Conservation (phyloP, 2,797 vertebrate species). For the Gambelia wislizenii region DNA sequence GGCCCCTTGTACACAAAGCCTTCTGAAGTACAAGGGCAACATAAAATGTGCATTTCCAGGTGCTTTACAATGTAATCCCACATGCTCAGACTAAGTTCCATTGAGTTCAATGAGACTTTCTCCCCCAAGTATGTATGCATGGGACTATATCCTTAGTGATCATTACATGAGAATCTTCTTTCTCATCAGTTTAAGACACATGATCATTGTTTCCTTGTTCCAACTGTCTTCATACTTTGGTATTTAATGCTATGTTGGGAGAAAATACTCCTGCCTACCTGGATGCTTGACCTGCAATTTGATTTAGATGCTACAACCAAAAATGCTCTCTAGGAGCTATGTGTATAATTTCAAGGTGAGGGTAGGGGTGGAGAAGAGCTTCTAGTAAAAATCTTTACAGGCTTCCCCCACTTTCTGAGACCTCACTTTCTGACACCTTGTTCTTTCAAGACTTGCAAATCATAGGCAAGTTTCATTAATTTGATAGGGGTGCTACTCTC, state of each 20-base stretch:
- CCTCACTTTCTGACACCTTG: no score
- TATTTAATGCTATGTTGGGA: background rate
- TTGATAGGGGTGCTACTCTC: no score
- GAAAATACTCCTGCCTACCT: background rate
- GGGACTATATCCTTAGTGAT: background rate
- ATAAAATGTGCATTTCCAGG: background rate
- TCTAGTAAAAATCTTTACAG: background rate
- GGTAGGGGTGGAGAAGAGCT: background rate
- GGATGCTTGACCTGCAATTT: background rate
- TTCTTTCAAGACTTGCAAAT: no score
- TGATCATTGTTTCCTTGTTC: background rate
- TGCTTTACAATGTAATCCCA: background rate
- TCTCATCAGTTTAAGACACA: background rate
- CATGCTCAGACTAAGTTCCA: no score
- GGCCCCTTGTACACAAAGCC: no score
- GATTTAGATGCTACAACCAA: background rate
- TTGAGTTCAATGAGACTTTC: background rate
- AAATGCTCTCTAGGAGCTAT: background rate
- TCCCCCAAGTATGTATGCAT: background rate
- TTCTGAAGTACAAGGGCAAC: background rate
- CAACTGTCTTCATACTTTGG: background rate
- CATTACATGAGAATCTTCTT: background rate
- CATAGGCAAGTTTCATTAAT: no score
- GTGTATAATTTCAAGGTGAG: background rate
- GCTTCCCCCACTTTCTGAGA: no score